Conservation (phyloP, 2,888 invertebrate species). For the Erebia palarica region DNA sequence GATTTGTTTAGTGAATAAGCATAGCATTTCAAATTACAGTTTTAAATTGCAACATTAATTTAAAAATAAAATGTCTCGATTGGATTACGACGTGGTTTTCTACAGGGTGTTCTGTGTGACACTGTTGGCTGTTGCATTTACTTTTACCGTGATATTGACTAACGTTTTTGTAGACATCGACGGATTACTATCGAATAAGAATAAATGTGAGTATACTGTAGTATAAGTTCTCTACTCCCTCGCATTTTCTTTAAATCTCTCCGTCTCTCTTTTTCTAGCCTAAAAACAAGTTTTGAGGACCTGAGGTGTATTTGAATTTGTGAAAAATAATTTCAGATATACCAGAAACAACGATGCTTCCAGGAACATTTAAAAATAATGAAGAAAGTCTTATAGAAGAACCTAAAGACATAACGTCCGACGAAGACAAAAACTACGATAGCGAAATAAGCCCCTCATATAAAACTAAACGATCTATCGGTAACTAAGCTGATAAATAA, state of each 20-base stretch:
- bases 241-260: neutral
- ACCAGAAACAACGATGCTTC: neutral
- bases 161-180: conserved; percentile 73
- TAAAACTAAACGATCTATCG: conserved; percentile 64
- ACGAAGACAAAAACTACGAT: conserved; percentile 48
- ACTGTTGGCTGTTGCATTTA: conserved; percentile 59
- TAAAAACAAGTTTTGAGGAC: neutral
- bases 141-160: conserved; percentile 67
- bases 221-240: neutral
- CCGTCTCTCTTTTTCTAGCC: neutral
- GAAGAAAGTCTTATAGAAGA: conserved; percentile 11
- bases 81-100: conserved; percentile 65
- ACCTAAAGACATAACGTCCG: conserved; percentile 28
- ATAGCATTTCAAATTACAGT: too few species aligned
- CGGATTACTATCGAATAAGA: conserved; percentile 54
- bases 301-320: neutral
- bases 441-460: conserved; percentile 47
- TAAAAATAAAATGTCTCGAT: conserved; percentile 57
- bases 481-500: conserved; percentile 45
- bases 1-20: neutral
- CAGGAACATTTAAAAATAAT: conserved; percentile 20
- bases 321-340: conserved; percentile 12
- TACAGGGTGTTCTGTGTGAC: conserved; percentile 67
- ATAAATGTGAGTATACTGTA: conserved; percentile 46
- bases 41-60: neutral